A percentile compares a stretch with the other conserved stretches of the same genome.
Conservation (phyloP, 2,888 invertebrate genomes). For the Drosophila quinaria region DNA sequence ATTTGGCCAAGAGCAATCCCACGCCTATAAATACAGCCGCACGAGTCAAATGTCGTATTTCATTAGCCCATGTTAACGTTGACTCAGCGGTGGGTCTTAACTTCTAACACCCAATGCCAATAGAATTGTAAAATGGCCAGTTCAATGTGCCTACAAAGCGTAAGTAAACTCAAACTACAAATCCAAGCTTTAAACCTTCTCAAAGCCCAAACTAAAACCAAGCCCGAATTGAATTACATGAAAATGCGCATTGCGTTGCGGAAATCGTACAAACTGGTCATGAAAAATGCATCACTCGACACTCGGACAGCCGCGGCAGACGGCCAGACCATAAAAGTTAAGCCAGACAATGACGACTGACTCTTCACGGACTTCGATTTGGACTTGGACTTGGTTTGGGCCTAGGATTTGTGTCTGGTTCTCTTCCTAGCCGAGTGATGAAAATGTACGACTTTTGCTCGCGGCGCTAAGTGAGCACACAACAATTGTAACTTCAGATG, state of each 20-base stretch:
- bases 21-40: conserved; percentile 75
- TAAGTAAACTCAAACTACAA: conserved; percentile 16
- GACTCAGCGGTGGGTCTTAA: conserved; percentile 53
- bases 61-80: conserved; percentile 74
- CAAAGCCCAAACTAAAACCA: conserved; percentile 27
- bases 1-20: conserved; percentile 71
- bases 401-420: conserved; percentile 35
- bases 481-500: conserved; percentile 46
- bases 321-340: conserved; percentile 51
- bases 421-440: conserved; percentile 62
- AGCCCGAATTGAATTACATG: conserved; percentile 76
- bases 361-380: conserved; percentile 30
- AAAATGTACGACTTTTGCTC: conserved; percentile 77
- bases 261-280: conserved; percentile 81
- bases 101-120: conserved; percentile 52
- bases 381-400: conserved; percentile 7
- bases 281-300: conserved; percentile 76
- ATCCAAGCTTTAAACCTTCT: conserved; percentile 4
- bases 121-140: conserved; percentile 73
- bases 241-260: conserved; percentile 76
- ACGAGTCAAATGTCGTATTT: conserved; percentile 80
- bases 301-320: conserved; percentile 25
- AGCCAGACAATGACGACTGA: conserved; percentile 61
- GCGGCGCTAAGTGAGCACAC: conserved; percentile 68
- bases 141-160: conserved; percentile 58